Conservation (phyloP, 2,113 vertebrate genomes). For the Ascaphus truei region DNA sequence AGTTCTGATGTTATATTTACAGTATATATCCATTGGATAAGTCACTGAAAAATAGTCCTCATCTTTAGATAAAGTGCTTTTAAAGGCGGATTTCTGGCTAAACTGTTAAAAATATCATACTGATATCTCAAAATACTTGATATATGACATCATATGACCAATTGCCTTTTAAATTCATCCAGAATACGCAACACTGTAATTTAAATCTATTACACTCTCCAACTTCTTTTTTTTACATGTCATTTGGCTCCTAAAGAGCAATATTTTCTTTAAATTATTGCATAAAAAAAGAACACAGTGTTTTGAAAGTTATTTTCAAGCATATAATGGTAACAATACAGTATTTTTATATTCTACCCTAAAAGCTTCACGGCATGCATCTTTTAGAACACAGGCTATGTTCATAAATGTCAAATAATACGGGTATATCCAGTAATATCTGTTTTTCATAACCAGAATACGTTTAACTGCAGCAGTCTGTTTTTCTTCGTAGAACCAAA, state of each 20-base stretch:
- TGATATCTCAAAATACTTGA: too few relatives aligned
- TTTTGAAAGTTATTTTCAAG: neutral
- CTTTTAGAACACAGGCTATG: neutral
- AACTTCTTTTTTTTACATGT: neutral
- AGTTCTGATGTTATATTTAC: too few relatives aligned
- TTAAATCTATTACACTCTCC: too few relatives aligned
- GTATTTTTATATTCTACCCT: constrained; percentile 1
- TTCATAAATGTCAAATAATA: constrained; percentile 12
- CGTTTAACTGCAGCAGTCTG: constrained; percentile 5
- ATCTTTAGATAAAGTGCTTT: too few relatives aligned
- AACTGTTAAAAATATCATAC: too few relatives aligned
- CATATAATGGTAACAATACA: neutral
- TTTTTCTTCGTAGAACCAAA: constrained; percentile 9
- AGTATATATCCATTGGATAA: too few relatives aligned
- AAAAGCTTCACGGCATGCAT: neutral
- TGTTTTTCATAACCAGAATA: constrained; percentile 4
- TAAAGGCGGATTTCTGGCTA: too few relatives aligned
- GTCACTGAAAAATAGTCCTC: too few relatives aligned
- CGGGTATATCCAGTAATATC: constrained; percentile 12
- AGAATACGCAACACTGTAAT: too few relatives aligned
- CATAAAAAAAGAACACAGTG: neutral
- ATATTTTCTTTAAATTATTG: neutral
- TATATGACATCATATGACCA: too few relatives aligned
- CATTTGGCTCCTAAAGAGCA: neutral
- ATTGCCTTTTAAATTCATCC: too few relatives aligned